Evolutionary conservation across 1,140 invertebrate species (phyloP).

Genomic region (Steinernema feltiae): DNA sequence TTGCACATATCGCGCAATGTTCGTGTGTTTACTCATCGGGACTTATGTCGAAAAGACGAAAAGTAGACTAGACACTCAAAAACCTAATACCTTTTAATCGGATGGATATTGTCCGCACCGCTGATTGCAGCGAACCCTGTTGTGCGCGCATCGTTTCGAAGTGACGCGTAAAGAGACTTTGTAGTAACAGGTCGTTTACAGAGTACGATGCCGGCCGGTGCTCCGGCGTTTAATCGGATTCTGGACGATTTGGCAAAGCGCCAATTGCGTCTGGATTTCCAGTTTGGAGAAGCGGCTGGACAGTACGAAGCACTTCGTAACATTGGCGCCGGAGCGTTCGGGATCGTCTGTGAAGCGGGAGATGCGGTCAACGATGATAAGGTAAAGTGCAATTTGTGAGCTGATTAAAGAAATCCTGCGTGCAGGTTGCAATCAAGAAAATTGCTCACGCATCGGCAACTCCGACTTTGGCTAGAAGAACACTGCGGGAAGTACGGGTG

Average conservation of each 20-base stretch:
- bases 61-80: neutral
- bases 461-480: slow-evolving; percentile 60
- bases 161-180: too few species aligned
- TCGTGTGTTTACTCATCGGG: neutral
- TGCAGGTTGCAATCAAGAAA: slow-evolving; percentile 62
- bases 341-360: slow-evolving; percentile 62
- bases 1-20: neutral
- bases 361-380: slow-evolving; percentile 46
- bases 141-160: too few species aligned
- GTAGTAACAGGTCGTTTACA: too few species aligned
- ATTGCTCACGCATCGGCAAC: slow-evolving; percentile 59
- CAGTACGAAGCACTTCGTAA: slow-evolving; percentile 60
- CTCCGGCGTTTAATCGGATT: slow-evolving; percentile 37
- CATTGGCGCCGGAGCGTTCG: slow-evolving; percentile 61
- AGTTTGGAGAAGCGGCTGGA: slow-evolving; percentile 59
- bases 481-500: slow-evolving; percentile 62
- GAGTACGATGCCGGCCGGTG: slow-evolving; percentile 21
- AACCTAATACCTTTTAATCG: slow-evolving; percentile 11
- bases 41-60: too few species aligned
- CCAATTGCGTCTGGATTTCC: slow-evolving; percentile 43
- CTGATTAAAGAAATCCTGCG: neutral
- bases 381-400: neutral
- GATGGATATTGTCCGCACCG: slow-evolving; percentile 2
- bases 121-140: neutral
- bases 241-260: slow-evolving; percentile 38